A percentile compares a stretch with the other conserved stretches of the same genome.
phyloP scores from a whole-genome alignment of 1,140 invertebrate genomes.

The Harlomillsia oculata region DNA sequence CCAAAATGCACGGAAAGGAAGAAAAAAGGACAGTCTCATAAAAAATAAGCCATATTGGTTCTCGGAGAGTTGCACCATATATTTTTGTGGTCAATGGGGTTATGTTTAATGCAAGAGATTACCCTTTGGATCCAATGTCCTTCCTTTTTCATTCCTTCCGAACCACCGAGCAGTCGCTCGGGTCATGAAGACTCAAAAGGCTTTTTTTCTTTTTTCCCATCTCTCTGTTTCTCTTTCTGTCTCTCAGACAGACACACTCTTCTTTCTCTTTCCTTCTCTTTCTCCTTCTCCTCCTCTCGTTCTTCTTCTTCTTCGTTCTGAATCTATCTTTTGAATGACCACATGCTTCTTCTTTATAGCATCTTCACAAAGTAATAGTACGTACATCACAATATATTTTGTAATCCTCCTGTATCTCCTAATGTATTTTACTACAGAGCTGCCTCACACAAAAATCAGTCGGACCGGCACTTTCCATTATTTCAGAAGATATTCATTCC shows the following conservation, averaged over 20 bases:
- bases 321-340: too few species aligned
- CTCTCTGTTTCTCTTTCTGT: neutral
- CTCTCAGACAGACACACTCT: neutral
- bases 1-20: too few species aligned
- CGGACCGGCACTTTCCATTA: too few species aligned
- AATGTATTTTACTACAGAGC: too few species aligned
- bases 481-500: too few species aligned
- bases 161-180: neutral
- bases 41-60: constrained; percentile 28
- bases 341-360: too few species aligned
- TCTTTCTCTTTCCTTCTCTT: neutral
- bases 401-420: too few species aligned
- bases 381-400: too few species aligned
- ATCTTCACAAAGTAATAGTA: too few species aligned
- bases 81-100: constrained; percentile 34
- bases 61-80: constrained; percentile 17
- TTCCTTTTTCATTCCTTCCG: constrained; percentile 3
- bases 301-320: neutral
- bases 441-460: too few species aligned
- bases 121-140: constrained; percentile 25
- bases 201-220: neutral
- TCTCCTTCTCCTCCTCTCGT: neutral
- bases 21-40: constrained; percentile 20
- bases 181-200: neutral
- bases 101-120: constrained; percentile 35